Conservation (phyloP, 2,113 vertebrate genomes). For the Leucosticte australis region DNA sequence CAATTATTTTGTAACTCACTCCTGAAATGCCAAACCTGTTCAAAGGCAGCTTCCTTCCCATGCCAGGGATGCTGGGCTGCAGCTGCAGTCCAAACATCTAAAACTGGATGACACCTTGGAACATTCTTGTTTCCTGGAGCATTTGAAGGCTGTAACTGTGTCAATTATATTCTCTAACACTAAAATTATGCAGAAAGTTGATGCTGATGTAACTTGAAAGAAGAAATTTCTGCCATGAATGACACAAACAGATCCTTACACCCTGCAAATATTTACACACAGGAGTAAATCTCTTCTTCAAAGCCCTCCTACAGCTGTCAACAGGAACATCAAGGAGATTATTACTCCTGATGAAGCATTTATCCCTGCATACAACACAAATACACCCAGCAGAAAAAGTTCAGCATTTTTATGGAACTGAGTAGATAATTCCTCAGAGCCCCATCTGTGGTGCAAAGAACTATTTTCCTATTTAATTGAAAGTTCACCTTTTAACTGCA, state of each 20-base stretch:
- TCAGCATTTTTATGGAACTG: background rate
- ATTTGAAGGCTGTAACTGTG: background rate
- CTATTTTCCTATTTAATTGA: background rate
- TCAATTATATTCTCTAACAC: background rate
- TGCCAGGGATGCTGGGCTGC: background rate
- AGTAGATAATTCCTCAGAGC: background rate
- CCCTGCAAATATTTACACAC: background rate
- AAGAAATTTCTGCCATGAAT: background rate
- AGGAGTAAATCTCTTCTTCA: background rate
- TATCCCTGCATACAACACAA: background rate
- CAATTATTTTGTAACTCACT: background rate
- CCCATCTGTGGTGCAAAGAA: background rate
- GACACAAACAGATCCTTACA: background rate
- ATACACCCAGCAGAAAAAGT: background rate
- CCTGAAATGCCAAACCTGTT: constrained; percentile 11
- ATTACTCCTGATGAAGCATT: background rate
- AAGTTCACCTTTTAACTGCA: constrained; percentile 11
- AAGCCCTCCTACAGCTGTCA: background rate
- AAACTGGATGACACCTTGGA: background rate
- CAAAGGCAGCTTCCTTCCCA: background rate
- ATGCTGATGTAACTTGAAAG: background rate
- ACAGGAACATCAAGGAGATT: background rate
- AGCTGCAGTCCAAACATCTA: background rate
- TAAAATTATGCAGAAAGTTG: background rate
- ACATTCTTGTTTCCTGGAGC: background rate